Base-by-base conservation (phyloP, 2,888 invertebrate genomes). In the Phytoseiulus persimilis region DNA sequence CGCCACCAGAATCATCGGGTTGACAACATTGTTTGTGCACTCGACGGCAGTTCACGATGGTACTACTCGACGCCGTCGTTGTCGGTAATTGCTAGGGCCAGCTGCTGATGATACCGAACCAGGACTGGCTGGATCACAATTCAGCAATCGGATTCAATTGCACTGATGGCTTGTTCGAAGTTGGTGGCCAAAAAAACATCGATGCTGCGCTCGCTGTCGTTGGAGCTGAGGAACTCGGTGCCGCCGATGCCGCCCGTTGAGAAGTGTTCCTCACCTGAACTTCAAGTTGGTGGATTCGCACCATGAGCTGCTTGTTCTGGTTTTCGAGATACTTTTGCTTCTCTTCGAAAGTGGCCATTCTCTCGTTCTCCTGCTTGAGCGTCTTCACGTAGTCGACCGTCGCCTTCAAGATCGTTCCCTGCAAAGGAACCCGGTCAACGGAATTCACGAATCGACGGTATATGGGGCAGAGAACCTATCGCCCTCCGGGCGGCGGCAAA, bases 381-480 rank as follows among this genome's bases (percentile, higher is more conserved):
- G 96, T 95, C 93, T 96, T 96, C 92, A 99, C 98, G 93, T 98
- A 99, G 93, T 99, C 98, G 90, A 98, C 98, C 14, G 98, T 97
- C 83, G 98, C 98, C 93, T 98, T 98, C n/a, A 99, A 94, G 91
- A 99, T 99, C 0, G 98, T 98, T 28, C 99, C 99, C 92, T 87
- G 87, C 32, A 87, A 87, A 0, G 28, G 18, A 18, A 65, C 28
- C 18, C 18, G 65, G 18, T 65, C 18, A 65, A 28, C 23, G 28
- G 23, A 28, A 1, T 65, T 14, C 65, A 14, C 65, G 1, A 3
- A 65, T 2, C 14, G 23, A 28, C 65, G 23, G 18, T 3, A 11
- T 65, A 1, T 14, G 18, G 18, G 65, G 65, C 39, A 39, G 9
- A 9, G n/a, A n/a, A n/a, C n/a, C n/a, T n/a, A n/a, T n/a, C n/a